phyloP scores from a whole-genome alignment of 2,888 invertebrate genomes.

The Pediacus dermestoides region DNA sequence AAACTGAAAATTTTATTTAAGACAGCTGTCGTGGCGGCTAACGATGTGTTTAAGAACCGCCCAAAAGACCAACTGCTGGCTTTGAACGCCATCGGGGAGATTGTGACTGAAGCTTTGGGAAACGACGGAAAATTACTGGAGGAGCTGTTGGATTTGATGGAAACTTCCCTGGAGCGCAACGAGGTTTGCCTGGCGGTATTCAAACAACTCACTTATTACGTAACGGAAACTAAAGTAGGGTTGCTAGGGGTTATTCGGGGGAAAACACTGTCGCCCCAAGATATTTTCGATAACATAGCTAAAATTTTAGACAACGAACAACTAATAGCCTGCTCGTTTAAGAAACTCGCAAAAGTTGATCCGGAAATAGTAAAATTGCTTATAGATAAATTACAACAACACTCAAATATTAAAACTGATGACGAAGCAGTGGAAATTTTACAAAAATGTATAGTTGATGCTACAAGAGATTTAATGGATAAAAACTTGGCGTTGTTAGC shows the following conservation, averaged over 20 bases:
- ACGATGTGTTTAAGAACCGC: conserved; percentile 46
- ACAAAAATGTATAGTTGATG: conserved; percentile 64
- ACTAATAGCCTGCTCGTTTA: conserved; percentile 60
- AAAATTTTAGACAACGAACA: conserved; percentile 62
- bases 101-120: conserved; percentile 40
- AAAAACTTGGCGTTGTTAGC: conserved; percentile 55
- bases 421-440: conserved; percentile 57
- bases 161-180: conserved; percentile 42
- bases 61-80: conserved; percentile 49
- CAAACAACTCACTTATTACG: conserved; percentile 51
- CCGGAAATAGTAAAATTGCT: conserved; percentile 59
- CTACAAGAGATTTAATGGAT: conserved; percentile 61
- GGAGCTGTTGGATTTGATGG: conserved; percentile 43
- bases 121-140: conserved; percentile 36
- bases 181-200: conserved; percentile 44
- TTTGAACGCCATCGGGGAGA: conserved; percentile 41
- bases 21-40: conserved; percentile 46
- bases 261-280: conserved; percentile 42
- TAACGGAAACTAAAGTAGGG: conserved; percentile 60
- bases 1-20: conserved; percentile 45
- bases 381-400: conserved; percentile 58
- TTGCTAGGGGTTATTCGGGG: conserved; percentile 49
- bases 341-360: conserved; percentile 60
- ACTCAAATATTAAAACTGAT: conserved; percentile 62
- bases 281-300: conserved; percentile 61